phyloP scores from a whole-genome alignment of 2,888 invertebrate species.

The Drosophila nr. perissopoda region DNA sequence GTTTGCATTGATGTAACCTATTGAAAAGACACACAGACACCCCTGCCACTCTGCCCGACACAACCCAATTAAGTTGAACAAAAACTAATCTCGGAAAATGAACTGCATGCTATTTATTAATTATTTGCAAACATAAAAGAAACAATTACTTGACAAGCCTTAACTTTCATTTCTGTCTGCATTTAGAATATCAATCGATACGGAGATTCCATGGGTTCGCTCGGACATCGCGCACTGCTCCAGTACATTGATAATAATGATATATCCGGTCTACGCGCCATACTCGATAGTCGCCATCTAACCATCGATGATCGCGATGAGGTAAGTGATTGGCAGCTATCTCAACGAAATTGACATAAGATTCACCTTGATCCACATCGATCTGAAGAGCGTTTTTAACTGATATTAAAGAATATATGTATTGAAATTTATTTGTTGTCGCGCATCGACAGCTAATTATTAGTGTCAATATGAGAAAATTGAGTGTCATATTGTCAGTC shows the following conservation, averaged over 20 bases:
- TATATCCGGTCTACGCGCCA: constrained; percentile 91
- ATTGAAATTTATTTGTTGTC: not conserved
- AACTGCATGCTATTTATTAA: constrained; percentile 52
- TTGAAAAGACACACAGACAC: constrained; percentile 13
- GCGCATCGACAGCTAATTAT: not conserved
- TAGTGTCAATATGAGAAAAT: constrained; percentile 1
- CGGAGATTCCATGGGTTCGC: constrained; percentile 96
- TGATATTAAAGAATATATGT: not conserved
- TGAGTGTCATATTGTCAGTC: not conserved
- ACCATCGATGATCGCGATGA: constrained; percentile 95
- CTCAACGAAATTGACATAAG: not conserved
- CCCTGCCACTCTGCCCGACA: not conserved
- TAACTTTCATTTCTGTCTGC: constrained; percentile 17
- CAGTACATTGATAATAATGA: constrained; percentile 93
- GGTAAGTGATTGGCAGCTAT: constrained; percentile 85
- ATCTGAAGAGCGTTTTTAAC: not conserved
- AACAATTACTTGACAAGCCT: not conserved
- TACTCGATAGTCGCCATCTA: constrained; percentile 92
- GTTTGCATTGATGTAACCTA: constrained; percentile 38
- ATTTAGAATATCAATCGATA: constrained; percentile 91
- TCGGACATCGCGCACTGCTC: constrained; percentile 93
- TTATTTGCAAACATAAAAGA: constrained; percentile 17
- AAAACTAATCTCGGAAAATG: constrained; percentile 17
- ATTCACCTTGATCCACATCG: constrained; percentile 5
- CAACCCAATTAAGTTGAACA: constrained; percentile 19